Evolutionary conservation across 37 sponge, comb jelly and placozoan species (phyloP).

Genomic region (Spongilla lacustris): DNA sequence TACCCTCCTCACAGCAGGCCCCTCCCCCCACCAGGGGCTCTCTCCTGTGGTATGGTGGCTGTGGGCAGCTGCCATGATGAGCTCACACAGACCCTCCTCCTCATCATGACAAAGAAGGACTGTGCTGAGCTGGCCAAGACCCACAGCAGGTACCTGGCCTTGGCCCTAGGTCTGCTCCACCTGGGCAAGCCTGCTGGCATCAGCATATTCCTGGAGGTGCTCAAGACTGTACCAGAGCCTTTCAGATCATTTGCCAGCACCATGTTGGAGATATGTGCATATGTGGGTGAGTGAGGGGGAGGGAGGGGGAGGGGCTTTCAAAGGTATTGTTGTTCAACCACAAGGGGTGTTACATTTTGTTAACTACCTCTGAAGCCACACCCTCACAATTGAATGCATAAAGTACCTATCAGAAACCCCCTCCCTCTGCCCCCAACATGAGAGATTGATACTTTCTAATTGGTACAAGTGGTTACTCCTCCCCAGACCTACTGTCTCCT

Average conservation of each 20-base stretch:
- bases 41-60: slow-evolving; percentile 85
- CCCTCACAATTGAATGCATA: no score
- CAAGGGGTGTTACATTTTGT: no score
- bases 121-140: slow-evolving; percentile 58
- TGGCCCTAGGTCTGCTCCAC: slow-evolving; percentile 89
- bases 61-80: slow-evolving; percentile 89
- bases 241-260: slow-evolving; percentile 68
- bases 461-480: no score
- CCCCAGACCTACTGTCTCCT: no score
- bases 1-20: not conserved
- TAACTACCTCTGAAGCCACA: no score
- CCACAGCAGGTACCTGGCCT: slow-evolving; percentile 66
- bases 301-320: not conserved
- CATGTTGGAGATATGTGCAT: slow-evolving; percentile 88
- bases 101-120: slow-evolving; percentile 82
- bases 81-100: slow-evolving; percentile 76
- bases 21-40: slow-evolving; percentile 64
- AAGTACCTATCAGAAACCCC: no score
- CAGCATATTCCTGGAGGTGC: slow-evolving; percentile 51
- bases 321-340: no score
- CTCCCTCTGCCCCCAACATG: no score
- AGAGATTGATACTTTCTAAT: no score
- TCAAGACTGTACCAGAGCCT: slow-evolving; percentile 70
- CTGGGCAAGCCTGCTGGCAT: slow-evolving; percentile 87
- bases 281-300: slow-evolving; percentile 76